Evolutionary conservation across 2,113 vertebrate genomes (phyloP), one percentile per base, ranked within the genome.

Genomic region (Phoenicopterus ruber): DNA sequence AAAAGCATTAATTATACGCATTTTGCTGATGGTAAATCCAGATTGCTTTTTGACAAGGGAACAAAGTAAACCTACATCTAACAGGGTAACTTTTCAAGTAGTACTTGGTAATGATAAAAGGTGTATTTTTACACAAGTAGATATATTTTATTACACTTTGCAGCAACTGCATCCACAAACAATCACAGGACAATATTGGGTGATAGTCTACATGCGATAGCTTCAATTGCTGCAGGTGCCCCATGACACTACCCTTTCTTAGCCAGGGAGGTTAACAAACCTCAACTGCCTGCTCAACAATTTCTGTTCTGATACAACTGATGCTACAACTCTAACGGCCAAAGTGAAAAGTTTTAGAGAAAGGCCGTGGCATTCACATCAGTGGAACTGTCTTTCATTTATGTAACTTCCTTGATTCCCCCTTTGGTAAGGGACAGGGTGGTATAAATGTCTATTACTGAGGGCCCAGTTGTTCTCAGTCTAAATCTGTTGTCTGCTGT

Each of bases 191-290:
- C 42, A 36, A 2, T 42, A 38, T 0, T 50, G 26, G 7, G 22
- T 40, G 32, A 58, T 2, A n/a, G 21, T 18, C 17, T 69, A 36
- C 0, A 0, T 10, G 52, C 0, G 2, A 28, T 22, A 54, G 3
- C 44, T 86, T 25, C 15, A 52, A 34, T 4, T 49, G 31, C 40
- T 49, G 24, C 6, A 72, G 44, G 25, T 16, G 10, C 21, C 59
- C 26, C 21, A 52, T 2, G 10, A 70, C 5, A 7, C 20, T 36
- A 34, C 2, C 12, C 14, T 65, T 57, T 31, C 40, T 47, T 25
- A 21, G 24, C 15, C 79, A 76, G 11, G 22, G 57, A 50, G 18
- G 34, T n/a, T 65, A 69, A 44, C 16, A 10, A 72, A 50, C 7
- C n/a, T 15, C 42, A 88, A 17, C 16, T 54, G 14, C 44, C 44